Evolutionary conservation across 2,113 vertebrate genomes (phyloP).

Genomic region (Isurus oxyrinchus): DNA sequence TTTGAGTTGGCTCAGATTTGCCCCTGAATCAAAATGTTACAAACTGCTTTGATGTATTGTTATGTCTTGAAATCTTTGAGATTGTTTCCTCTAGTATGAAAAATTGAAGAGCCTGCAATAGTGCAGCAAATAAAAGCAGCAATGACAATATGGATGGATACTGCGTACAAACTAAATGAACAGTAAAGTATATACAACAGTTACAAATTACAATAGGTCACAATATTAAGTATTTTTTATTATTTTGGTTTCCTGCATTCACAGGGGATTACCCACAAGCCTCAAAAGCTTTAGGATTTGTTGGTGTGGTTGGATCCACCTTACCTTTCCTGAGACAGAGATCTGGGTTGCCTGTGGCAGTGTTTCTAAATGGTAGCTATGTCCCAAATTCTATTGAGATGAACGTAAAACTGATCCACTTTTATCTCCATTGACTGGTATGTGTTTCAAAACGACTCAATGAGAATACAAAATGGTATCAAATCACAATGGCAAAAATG

Average conservation of each 20-base stretch:
- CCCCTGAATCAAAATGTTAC: not conserved
- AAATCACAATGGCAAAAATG: not conserved
- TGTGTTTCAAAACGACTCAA: not conserved
- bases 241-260: not conserved
- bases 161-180: not conserved
- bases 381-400: not conserved
- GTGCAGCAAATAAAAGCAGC: not conserved
- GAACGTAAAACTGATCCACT: not conserved
- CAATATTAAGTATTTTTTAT: not conserved
- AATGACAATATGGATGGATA: not conserved
- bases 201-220: not conserved
- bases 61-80: not conserved
- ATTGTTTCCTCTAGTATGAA: not conserved
- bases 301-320: not conserved
- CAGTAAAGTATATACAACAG: not conserved
- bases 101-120: not conserved
- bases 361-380: not conserved
- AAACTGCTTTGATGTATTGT: not conserved
- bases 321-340: not conserved
- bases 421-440: not conserved
- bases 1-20: not conserved
- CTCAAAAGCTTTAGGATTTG: not conserved
- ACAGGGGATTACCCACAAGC: not conserved
- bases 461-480: not conserved
- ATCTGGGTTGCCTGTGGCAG: not conserved